phyloP scores from a whole-genome alignment of 2,888 invertebrate genomes.

The Acanthococcus lagerstroemiae region DNA sequence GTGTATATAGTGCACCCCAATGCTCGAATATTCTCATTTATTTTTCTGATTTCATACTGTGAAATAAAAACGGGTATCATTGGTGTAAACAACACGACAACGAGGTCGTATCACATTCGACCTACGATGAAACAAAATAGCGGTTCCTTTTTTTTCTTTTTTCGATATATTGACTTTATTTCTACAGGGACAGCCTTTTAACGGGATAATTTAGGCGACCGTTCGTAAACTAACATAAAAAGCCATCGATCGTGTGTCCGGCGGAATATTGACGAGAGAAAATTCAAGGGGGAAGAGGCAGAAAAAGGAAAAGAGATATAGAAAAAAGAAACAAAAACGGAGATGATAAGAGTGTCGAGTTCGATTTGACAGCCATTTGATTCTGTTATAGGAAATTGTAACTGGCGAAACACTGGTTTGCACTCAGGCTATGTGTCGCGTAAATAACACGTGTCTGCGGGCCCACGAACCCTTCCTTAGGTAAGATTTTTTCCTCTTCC shows the following conservation, averaged over 20 bases:
- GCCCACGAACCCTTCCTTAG: constrained; percentile 19
- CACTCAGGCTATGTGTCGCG: constrained; percentile 25
- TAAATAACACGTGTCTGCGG: constrained; percentile 27
- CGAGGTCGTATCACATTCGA: background rate
- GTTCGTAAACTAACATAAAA: background rate
- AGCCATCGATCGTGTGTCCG: too few species aligned
- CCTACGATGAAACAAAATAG: background rate
- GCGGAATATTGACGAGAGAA: too few species aligned
- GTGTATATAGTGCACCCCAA: too few species aligned
- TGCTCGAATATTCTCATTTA: too few species aligned
- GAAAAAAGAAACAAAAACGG: constrained; percentile 1
- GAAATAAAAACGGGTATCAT: too few species aligned
- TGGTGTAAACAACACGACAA: background rate
- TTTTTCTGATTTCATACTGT: too few species aligned
- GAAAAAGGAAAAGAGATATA: background rate
- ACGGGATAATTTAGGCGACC: background rate
- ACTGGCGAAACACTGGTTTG: constrained; percentile 20
- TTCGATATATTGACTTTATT: background rate
- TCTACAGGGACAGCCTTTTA: background rate
- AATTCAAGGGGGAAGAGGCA: too few species aligned
- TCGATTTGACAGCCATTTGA: constrained; percentile 8
- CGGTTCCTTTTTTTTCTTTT: background rate
- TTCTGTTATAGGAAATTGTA: constrained; percentile 23
- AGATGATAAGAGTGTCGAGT: background rate
- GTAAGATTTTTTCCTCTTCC: background rate